A percentile compares a stretch with the other conserved stretches of the same genome.
phyloP scores from a whole-genome alignment of 2,888 invertebrate genomes.

The Iphiclides podalirius region DNA sequence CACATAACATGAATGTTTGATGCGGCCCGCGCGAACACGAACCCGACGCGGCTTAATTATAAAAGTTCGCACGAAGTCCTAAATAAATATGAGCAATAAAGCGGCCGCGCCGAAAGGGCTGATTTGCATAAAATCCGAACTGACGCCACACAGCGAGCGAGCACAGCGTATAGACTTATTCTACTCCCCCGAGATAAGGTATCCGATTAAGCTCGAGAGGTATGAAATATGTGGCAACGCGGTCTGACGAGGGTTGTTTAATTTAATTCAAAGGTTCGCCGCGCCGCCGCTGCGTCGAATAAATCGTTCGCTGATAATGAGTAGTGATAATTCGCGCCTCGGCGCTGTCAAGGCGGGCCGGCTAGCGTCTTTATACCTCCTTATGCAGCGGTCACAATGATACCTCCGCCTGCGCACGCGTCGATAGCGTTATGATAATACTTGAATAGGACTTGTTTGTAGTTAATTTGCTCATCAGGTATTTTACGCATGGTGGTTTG shows the following conservation, averaged over 20 bases:
- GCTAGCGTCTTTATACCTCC: constrained; percentile 5
- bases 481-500: too few relatives aligned
- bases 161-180: too few relatives aligned
- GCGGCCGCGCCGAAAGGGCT: constrained; percentile 36
- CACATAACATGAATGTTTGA: constrained; percentile 13
- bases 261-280: constrained; percentile 70
- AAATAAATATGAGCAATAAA: constrained; percentile 40
- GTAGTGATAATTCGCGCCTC: constrained; percentile 58
- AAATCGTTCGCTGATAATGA: constrained; percentile 59
- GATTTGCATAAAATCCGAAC: constrained; percentile 68
- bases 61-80: constrained; percentile 28
- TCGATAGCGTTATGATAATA: too few relatives aligned
- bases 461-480: too few relatives aligned
- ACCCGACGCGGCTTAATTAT: constrained; percentile 15
- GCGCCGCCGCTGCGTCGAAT: constrained; percentile 50
- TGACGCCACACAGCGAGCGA: too few relatives aligned
- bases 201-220: constrained; percentile 45
- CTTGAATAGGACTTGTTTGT: too few relatives aligned
- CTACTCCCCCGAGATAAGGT: too few relatives aligned
- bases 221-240: constrained; percentile 58
- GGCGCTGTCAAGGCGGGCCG: constrained; percentile 26
- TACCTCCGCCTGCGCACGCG: neutral
- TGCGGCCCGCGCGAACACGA: too few relatives aligned
- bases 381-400: constrained; percentile 7
- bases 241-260: constrained; percentile 51